These are phyloP conservation scores for Lutra lutra DNA, from an alignment of 2,797 vertebrate species.

Conservation along the genomic window DNA sequence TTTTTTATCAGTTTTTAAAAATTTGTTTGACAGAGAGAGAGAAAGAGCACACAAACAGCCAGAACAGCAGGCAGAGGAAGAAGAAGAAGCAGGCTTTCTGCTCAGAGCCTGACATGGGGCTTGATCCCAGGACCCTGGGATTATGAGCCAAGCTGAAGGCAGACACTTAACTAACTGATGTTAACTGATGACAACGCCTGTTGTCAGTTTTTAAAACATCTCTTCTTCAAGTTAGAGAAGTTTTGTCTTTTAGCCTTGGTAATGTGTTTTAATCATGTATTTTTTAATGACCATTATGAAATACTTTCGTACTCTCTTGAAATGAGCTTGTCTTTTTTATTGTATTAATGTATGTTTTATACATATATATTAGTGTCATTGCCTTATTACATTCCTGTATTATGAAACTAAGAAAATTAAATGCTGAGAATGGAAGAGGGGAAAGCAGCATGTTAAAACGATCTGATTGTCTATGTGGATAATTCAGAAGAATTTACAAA, in stretches of 20 bases:
- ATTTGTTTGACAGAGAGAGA: too few relatives aligned
- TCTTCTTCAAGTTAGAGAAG: neutral
- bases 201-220: neutral
- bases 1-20: neutral
- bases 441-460: neutral
- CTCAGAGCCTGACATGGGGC: too few relatives aligned
- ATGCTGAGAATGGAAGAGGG: neutral
- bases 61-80: too few relatives aligned
- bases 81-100: too few relatives aligned
- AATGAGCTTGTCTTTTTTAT: neutral
- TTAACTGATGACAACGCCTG: too few relatives aligned
- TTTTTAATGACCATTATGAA: neutral
- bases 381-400: neutral
- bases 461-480: neutral
- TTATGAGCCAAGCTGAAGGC: too few relatives aligned
- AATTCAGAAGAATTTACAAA: neutral
- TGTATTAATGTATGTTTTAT: neutral
- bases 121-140: too few relatives aligned
- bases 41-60: too few relatives aligned
- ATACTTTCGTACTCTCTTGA: neutral
- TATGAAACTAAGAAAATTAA: neutral
- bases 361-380: neutral
- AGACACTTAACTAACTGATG: too few relatives aligned
- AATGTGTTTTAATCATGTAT: neutral
- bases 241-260: neutral